Conservation (phyloP, 2,797 vertebrate genomes). For the Chelmon rostratus region DNA sequence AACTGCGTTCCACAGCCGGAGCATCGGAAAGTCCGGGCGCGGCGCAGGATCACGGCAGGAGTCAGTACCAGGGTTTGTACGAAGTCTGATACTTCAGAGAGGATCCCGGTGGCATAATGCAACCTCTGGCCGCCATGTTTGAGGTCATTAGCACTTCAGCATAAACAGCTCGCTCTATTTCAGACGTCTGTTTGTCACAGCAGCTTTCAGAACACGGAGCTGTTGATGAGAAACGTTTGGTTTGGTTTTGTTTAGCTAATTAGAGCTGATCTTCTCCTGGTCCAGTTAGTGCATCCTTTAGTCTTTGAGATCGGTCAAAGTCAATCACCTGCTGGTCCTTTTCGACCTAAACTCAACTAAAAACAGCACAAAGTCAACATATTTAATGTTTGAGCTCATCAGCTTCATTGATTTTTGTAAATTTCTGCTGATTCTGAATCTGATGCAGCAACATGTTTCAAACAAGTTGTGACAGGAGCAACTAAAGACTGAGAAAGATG, state of each 20-base stretch:
- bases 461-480: no score
- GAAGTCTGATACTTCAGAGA: constrained; percentile 31
- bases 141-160: constrained; percentile 20
- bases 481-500: no score
- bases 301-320: not conserved
- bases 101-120: constrained; percentile 13
- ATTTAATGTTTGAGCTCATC: no score
- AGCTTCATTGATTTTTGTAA: no score
- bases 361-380: no score
- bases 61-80: not conserved
- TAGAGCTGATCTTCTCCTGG: no score
- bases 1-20: constrained; percentile 56
- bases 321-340: not conserved
- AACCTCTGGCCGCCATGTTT: constrained; percentile 17
- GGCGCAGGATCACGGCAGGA: constrained; percentile 19
- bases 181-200: no score
- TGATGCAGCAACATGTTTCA: no score
- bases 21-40: constrained; percentile 32
- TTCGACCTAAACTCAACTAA: no score
- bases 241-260: not conserved
- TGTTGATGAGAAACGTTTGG: not conserved
- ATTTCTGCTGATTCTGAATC: no score
- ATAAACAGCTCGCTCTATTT: no score
- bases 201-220: not conserved
- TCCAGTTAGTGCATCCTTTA: not conserved